These are phyloP conservation scores for Oligia fasciuncula DNA, from an alignment of 2,888 invertebrate species.

Conservation along the genomic window DNA sequence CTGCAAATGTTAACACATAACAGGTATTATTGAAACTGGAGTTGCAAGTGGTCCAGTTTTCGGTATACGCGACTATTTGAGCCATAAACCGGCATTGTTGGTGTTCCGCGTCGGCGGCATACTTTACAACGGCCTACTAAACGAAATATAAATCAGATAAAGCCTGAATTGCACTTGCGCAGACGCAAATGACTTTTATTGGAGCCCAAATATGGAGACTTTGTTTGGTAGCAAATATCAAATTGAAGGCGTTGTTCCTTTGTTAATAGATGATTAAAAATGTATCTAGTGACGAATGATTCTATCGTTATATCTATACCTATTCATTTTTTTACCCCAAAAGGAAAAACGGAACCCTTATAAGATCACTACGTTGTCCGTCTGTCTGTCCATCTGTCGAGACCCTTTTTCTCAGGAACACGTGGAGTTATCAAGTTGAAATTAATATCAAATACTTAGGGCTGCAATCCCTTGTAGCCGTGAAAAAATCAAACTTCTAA, in stretches of 20 bases:
- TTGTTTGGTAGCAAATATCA: background rate
- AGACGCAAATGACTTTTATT: constrained; percentile 30
- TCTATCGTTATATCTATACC: background rate
- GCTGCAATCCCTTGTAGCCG: too few relatives aligned
- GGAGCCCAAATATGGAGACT: background rate
- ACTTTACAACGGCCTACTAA: constrained; percentile 51
- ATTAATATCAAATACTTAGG: too few relatives aligned
- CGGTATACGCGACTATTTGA: constrained; percentile 41
- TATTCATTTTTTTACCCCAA: too few relatives aligned
- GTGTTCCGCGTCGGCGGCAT: constrained; percentile 58
- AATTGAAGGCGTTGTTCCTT: background rate
- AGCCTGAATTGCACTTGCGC: constrained; percentile 33
- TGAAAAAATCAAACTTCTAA: too few relatives aligned
- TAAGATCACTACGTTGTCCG: too few relatives aligned
- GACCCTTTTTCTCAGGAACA: too few relatives aligned
- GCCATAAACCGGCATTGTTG: constrained; percentile 48
- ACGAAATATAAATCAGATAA: constrained; percentile 54
- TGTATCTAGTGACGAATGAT: background rate
- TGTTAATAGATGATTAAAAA: background rate
- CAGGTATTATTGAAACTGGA: constrained; percentile 45
- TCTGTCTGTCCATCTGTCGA: too few relatives aligned
- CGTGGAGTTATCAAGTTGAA: too few relatives aligned
- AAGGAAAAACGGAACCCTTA: too few relatives aligned
- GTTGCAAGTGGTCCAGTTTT: constrained; percentile 54
- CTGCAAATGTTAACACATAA: constrained; percentile 30